Conservation (phyloP, 2,888 invertebrate genomes). For the Apomyelois bistriatella region DNA sequence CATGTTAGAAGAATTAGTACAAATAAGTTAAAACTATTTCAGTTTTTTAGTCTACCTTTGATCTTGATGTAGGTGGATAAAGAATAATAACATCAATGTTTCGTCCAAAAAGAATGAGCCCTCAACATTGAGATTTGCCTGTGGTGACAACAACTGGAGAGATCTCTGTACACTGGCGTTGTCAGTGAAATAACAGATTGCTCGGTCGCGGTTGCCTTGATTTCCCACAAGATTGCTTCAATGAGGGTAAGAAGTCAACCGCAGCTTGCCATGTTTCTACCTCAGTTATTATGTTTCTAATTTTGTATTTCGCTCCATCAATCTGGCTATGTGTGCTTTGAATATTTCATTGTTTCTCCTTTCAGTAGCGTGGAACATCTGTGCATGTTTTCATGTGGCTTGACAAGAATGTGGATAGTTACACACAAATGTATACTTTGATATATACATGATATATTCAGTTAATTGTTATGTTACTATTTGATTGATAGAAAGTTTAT, state of each 20-base stretch:
- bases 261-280: slow-evolving; percentile 38
- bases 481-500: too few species aligned
- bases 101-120: slow-evolving; percentile 13
- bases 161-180: slow-evolving; percentile 44
- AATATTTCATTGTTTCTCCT: slow-evolving; percentile 31
- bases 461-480: too few species aligned
- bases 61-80: slow-evolving; percentile 12
- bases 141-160: slow-evolving; percentile 18
- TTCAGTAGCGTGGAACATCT: not conserved
- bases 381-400: not conserved
- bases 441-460: too few species aligned
- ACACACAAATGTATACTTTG: too few species aligned
- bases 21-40: too few species aligned
- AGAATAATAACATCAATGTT: slow-evolving; percentile 17
- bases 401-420: not conserved
- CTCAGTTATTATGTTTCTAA: slow-evolving; percentile 40
- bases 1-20: too few species aligned
- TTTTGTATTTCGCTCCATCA: slow-evolving; percentile 41
- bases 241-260: slow-evolving; percentile 60
- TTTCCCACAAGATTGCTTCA: slow-evolving; percentile 69
- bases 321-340: slow-evolving; percentile 31
- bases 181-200: slow-evolving; percentile 56
- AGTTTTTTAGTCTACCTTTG: not conserved
- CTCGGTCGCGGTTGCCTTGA: slow-evolving; percentile 55
- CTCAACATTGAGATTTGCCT: not conserved